Evolutionary conservation across 2,888 invertebrate species (phyloP).

Genomic region (Latrodectus elegans): DNA sequence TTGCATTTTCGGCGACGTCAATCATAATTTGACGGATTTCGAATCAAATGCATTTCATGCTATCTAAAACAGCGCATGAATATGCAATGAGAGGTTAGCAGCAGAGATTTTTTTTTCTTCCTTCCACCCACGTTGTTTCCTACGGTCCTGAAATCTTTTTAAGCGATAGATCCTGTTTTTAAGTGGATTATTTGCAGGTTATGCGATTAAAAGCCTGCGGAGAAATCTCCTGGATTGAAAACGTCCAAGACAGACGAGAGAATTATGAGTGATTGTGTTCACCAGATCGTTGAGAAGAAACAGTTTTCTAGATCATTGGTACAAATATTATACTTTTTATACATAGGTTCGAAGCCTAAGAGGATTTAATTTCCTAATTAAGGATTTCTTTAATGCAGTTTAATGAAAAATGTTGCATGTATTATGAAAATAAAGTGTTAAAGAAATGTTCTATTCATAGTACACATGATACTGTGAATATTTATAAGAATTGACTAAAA

Average conservation of each 20-base stretch:
- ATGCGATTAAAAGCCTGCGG: slow-evolving; percentile 56
- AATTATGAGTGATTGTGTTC: slow-evolving; percentile 6
- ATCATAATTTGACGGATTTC: slow-evolving; percentile 67
- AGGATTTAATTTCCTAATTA: no score
- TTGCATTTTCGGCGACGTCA: slow-evolving; percentile 30
- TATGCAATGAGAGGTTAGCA: slow-evolving; percentile 59
- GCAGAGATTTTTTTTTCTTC: slow-evolving; percentile 25
- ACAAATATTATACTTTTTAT: no score
- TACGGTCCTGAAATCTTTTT: slow-evolving; percentile 35
- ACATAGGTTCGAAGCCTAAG: no score
- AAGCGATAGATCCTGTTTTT: slow-evolving; percentile 45
- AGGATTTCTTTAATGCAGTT: no score
- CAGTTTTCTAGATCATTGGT: no score
- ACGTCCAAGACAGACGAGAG: slow-evolving; percentile 3
- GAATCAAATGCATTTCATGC: slow-evolving; percentile 52
- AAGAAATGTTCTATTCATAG: no score
- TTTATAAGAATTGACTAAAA: no score
- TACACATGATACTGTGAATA: no score
- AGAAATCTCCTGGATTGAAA: slow-evolving; percentile 24
- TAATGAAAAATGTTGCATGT: no score
- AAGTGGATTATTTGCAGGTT: slow-evolving; percentile 63
- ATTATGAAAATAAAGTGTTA: no score
- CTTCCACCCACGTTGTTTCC: slow-evolving; percentile 18
- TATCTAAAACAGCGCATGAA: slow-evolving; percentile 47
- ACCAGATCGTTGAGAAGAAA: no score